Percentiles rank a stretch among this genome's conserved stretches.
Evolutionary conservation across 2,797 vertebrate genomes (phyloP).

Genomic region (Cygnus olor): DNA sequence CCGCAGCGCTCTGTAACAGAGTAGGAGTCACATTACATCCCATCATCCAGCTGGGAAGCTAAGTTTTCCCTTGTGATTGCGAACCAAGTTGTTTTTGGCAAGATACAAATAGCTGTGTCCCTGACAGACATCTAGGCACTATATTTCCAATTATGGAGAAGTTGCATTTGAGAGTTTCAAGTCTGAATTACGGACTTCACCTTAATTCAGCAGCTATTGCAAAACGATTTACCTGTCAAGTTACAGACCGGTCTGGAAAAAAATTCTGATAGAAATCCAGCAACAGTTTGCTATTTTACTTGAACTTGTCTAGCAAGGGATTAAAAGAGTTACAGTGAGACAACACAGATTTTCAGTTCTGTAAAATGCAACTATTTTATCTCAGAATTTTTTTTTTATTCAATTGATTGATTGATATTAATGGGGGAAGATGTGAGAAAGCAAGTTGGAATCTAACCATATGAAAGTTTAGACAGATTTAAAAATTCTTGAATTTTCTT

Average conservation of each 20-base stretch:
- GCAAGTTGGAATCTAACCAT: not conserved
- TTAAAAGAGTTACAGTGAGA: not conserved
- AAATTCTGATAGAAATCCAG: not conserved
- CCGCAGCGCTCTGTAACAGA: not conserved
- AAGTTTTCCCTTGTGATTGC: not conserved
- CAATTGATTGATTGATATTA: not conserved
- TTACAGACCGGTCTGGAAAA: not conserved
- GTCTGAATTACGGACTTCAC: conserved; percentile 11
- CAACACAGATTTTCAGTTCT: not conserved
- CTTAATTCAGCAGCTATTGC: not conserved
- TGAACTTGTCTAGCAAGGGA: not conserved
- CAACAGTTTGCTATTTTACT: not conserved
- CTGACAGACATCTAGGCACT: conserved; percentile 17
- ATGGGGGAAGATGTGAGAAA: not conserved
- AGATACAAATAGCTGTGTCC: conserved; percentile 33
- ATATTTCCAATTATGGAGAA: conserved; percentile 64
- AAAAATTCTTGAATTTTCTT: not conserved
- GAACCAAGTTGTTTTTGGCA: conserved; percentile 66
- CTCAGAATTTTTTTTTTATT: not conserved
- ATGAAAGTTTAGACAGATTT: not conserved
- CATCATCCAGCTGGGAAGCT: conserved; percentile 33
- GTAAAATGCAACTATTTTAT: not conserved
- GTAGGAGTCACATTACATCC: conserved; percentile 27
- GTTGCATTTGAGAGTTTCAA: not conserved
- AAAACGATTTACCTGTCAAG: not conserved